A percentile compares a stretch with the other conserved stretches of the same genome.
phyloP scores from a whole-genome alignment of 1,140 invertebrate species.

The Sweltsa coloradensis region DNA sequence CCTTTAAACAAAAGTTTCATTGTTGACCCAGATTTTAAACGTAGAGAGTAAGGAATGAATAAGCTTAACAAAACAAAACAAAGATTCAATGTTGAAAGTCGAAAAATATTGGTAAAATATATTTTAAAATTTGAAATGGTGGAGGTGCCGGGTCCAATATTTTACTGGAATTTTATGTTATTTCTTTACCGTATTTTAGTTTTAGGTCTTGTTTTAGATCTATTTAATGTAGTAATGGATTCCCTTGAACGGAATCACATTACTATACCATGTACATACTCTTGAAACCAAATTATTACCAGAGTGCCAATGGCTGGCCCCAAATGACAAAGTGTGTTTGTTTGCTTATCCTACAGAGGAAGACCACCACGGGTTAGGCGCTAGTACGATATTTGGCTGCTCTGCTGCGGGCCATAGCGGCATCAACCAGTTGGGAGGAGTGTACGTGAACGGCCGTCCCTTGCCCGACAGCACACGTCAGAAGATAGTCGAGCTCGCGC shows the following conservation, averaged over 20 bases:
- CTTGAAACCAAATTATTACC: neutral
- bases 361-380: conserved; percentile 33
- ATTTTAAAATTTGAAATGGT: too few species aligned
- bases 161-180: too few species aligned
- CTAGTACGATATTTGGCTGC: conserved; percentile 57
- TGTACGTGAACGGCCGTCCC: conserved; percentile 95
- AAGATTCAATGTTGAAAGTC: too few species aligned
- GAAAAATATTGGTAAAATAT: too few species aligned
- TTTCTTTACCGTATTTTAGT: conserved; percentile 1
- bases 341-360: conserved; percentile 8
- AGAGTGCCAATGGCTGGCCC: neutral
- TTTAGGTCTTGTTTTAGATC: neutral
- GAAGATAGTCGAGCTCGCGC: conserved; percentile 95
- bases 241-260: neutral
- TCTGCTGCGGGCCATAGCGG: conserved; percentile 83
- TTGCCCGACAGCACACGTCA: conserved; percentile 93
- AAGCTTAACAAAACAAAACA: too few species aligned
- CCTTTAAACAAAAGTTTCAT: too few species aligned
- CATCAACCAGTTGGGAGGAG: conserved; percentile 96
- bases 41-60: too few species aligned
- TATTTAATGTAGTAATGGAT: neutral
- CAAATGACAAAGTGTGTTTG: neutral
- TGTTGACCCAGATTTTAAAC: too few species aligned
- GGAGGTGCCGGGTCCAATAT: too few species aligned
- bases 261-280: neutral